Conservation (phyloP, 2,888 invertebrate species). For the Agrotis segetum region DNA sequence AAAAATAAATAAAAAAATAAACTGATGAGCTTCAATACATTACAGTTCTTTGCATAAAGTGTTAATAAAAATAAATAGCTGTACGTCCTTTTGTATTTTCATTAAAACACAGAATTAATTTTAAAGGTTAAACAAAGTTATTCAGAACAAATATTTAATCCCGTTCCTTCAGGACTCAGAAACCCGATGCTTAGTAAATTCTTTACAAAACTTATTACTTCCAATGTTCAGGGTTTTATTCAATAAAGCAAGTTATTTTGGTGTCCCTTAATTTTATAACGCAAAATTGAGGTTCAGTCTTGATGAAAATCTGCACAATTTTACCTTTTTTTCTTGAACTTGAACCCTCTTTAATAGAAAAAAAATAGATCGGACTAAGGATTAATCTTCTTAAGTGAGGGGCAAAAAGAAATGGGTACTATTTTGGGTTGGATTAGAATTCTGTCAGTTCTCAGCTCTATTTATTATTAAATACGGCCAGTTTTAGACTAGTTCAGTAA, state of each 20-base stretch:
- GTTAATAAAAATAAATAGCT: constrained; percentile 11
- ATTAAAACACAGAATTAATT: constrained; percentile 47
- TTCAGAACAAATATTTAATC: constrained; percentile 58
- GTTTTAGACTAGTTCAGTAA: constrained; percentile 7
- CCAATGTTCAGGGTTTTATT: constrained; percentile 48
- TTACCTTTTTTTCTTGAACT: no score
- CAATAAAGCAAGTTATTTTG: constrained; percentile 52
- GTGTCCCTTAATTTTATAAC: constrained; percentile 35
- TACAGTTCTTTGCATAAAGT: constrained; percentile 6
- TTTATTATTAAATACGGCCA: constrained; percentile 30
- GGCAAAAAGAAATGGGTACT: constrained; percentile 22
- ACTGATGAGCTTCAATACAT: not conserved
- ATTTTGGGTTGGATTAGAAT: constrained; percentile 34
- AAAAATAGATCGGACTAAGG: constrained; percentile 3
- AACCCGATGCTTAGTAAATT: constrained; percentile 52
- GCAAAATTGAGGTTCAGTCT: constrained; percentile 23
- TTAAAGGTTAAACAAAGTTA: constrained; percentile 52
- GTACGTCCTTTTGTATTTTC: constrained; percentile 21
- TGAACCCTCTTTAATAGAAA: not conserved
- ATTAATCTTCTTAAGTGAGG: constrained; percentile 27
- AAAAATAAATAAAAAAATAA: constrained; percentile 21
- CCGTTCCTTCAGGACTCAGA: constrained; percentile 39
- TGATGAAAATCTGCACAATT: constrained; percentile 29
- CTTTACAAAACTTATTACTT: constrained; percentile 55
- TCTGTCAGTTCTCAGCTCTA: constrained; percentile 12